phyloP scores from a whole-genome alignment of 2,888 invertebrate species.

The Amphipyra tragopoginis region DNA sequence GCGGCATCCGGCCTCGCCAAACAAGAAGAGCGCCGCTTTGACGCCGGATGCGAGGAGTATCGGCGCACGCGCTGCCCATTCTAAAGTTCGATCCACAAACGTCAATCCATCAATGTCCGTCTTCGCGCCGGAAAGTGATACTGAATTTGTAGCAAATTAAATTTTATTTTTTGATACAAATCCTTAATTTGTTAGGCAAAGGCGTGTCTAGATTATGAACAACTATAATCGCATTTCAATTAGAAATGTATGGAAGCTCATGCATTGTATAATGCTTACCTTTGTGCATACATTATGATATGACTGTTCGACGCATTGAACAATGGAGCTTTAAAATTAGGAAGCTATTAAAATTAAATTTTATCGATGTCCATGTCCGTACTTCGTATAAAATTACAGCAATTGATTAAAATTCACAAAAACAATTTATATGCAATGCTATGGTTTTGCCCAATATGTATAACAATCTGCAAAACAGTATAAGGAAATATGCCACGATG shows the following conservation, averaged over 20 bases:
- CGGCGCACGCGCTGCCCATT: slow-evolving; percentile 65
- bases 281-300: slow-evolving; percentile 30
- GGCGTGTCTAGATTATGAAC: slow-evolving; percentile 29
- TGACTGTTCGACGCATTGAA: slow-evolving; percentile 20
- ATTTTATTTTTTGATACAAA: slow-evolving; percentile 39
- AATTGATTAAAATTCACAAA: slow-evolving; percentile 8
- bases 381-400: slow-evolving; percentile 5
- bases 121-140: slow-evolving; percentile 66
- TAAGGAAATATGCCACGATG: too few species aligned
- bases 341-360: slow-evolving; percentile 35
- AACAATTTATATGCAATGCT: neutral
- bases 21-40: slow-evolving; percentile 62
- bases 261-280: slow-evolving; percentile 34
- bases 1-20: slow-evolving; percentile 69
- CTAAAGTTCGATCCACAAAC: slow-evolving; percentile 70
- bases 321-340: slow-evolving; percentile 39
- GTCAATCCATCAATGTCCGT: slow-evolving; percentile 76
- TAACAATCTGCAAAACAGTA: neutral
- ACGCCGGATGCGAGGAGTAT: slow-evolving; percentile 71
- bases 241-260: slow-evolving; percentile 31
- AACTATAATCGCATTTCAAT: slow-evolving; percentile 19
- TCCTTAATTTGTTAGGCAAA: slow-evolving; percentile 29
- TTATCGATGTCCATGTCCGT: slow-evolving; percentile 27
- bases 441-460: neutral
- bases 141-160: slow-evolving; percentile 55